A percentile compares a stretch with the other conserved stretches of the same genome.
Evolutionary conservation across 2,797 vertebrate genomes (phyloP).

Genomic region (Pristis pectinata): DNA sequence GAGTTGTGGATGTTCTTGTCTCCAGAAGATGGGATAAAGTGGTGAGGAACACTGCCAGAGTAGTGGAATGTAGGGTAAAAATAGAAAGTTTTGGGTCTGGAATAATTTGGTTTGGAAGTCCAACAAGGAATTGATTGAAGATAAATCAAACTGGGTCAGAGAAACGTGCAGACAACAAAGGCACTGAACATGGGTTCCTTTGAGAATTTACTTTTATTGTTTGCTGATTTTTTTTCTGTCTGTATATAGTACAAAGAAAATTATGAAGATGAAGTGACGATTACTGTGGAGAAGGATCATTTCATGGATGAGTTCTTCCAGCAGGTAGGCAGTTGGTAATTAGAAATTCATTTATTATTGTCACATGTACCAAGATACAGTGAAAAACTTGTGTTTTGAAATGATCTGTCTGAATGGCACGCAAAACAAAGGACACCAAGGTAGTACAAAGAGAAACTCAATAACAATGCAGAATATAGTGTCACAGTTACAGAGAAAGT

Average conservation of each 20-base stretch:
- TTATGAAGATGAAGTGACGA: slow-evolving; percentile 67
- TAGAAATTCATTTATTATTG: not conserved
- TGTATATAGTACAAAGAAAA: slow-evolving; percentile 60
- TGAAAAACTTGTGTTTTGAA: too few species aligned
- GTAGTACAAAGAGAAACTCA: too few species aligned
- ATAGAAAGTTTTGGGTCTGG: not conserved
- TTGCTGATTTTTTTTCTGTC: slow-evolving; percentile 1
- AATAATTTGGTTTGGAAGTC: too few species aligned
- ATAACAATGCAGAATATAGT: too few species aligned
- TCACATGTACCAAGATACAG: too few species aligned
- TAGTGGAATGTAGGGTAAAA: not conserved
- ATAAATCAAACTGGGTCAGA: too few species aligned
- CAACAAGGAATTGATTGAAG: not conserved
- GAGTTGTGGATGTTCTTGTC: not conserved
- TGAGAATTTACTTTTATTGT: not conserved
- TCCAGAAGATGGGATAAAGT: not conserved
- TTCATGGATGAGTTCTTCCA: slow-evolving; percentile 93
- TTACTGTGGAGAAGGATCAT: slow-evolving; percentile 70
- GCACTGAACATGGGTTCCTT: not conserved
- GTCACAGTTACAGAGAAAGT: too few species aligned
- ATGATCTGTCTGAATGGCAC: too few species aligned
- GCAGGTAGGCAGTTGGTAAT: slow-evolving; percentile 58
- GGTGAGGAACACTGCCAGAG: not conserved
- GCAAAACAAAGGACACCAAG: too few species aligned
- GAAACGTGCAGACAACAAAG: not conserved